Percentiles rank a stretch among this genome's conserved stretches.
phyloP scores from a whole-genome alignment of 1,140 invertebrate genomes.

The Drosophila ohnishii region DNA sequence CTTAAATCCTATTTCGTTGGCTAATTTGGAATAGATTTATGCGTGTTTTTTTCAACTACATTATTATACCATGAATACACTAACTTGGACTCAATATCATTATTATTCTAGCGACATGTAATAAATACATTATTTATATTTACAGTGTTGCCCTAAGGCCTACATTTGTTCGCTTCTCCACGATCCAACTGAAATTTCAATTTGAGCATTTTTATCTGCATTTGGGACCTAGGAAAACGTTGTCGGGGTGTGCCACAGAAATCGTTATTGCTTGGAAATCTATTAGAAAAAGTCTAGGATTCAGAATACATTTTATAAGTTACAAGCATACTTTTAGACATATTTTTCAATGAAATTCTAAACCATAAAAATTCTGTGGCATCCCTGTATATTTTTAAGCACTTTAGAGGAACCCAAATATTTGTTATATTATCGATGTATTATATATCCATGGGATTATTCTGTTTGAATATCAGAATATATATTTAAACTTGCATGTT shows the following conservation, averaged over 20 bases:
- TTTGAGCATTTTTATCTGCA: slow-evolving; percentile 74
- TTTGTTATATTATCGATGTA: background rate
- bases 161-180: slow-evolving; percentile 42
- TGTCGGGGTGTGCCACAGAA: background rate
- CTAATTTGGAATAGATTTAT: slow-evolving; percentile 82
- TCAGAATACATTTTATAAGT: background rate
- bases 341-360: background rate
- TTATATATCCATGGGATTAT: slow-evolving; percentile 10
- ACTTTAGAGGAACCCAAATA: slow-evolving; percentile 1
- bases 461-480: background rate
- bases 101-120: slow-evolving; percentile 31
- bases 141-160: slow-evolving; percentile 50
- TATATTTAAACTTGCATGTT: background rate
- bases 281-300: background rate
- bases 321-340: background rate
- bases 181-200: slow-evolving; percentile 33
- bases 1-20: slow-evolving; percentile 66
- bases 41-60: slow-evolving; percentile 81
- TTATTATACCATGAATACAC: slow-evolving; percentile 42
- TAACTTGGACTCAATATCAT: slow-evolving; percentile 31
- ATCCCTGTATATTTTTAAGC: background rate
- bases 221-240: slow-evolving; percentile 26
- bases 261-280: background rate
- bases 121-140: slow-evolving; percentile 55
- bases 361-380: background rate